Evolutionary conservation across 2,113 vertebrate species (phyloP).

Genomic region (Haliaeetus leucogaster): DNA sequence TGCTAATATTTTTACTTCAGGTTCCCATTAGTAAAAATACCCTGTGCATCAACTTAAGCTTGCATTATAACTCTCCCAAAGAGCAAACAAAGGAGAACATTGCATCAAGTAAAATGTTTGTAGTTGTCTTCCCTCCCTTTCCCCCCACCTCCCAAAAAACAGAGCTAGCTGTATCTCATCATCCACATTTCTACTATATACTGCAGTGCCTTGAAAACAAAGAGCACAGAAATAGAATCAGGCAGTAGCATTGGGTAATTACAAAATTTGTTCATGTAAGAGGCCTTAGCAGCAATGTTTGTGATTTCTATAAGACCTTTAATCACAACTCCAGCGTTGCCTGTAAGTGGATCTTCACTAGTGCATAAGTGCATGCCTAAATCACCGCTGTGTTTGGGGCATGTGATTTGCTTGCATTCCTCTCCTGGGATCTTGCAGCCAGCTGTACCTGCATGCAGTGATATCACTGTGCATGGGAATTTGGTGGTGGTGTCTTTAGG

Average conservation of each 20-base stretch:
- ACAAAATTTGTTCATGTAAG: not conserved
- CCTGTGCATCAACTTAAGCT: not conserved
- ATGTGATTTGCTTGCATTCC: not conserved
- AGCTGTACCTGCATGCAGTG: fast-evolving
- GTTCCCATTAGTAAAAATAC: not conserved
- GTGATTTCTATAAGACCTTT: not conserved
- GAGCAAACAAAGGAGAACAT: not conserved
- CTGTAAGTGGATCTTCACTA: not conserved
- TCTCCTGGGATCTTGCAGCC: not conserved
- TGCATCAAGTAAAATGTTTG: not conserved
- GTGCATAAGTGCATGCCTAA: not conserved
- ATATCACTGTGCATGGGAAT: not conserved
- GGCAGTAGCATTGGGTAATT: not conserved
- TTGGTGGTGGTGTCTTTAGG: not conserved
- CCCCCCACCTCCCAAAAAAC: not conserved
- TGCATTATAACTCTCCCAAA: not conserved
- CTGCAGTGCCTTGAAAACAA: not conserved
- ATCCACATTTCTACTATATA: not conserved
- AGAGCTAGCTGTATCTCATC: not conserved
- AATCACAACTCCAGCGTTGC: not conserved
- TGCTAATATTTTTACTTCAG: not conserved
- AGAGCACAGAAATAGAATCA: not conserved
- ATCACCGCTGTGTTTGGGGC: fast-evolving
- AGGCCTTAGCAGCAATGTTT: not conserved
- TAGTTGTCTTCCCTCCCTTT: not conserved